These are phyloP conservation scores for Dryas iulia DNA, from an alignment of 1,140 invertebrate species.

Conservation along the genomic window DNA sequence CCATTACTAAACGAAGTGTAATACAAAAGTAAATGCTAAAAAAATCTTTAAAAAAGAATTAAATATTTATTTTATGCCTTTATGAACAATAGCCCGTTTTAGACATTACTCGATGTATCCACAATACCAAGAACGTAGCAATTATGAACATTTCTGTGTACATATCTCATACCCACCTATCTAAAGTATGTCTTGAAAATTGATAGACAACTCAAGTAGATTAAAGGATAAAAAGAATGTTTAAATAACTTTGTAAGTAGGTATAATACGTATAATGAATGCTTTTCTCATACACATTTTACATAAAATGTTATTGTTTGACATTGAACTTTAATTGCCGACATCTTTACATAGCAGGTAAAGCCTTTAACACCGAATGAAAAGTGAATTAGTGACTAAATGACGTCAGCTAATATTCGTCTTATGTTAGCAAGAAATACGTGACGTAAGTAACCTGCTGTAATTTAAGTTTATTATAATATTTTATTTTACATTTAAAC, in stretches of 20 bases:
- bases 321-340: conserved; percentile 26
- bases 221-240: not conserved
- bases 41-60: not conserved
- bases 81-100: not conserved
- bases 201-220: not conserved
- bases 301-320: not conserved
- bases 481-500: conserved; percentile 8
- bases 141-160: not conserved
- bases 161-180: too few species aligned
- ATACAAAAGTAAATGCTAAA: too few species aligned
- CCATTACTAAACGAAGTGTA: too few species aligned
- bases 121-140: not conserved
- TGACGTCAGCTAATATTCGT: conserved; percentile 28
- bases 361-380: conserved; percentile 19
- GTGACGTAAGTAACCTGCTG: conserved; percentile 11
- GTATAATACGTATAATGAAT: not conserved
- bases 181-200: not conserved
- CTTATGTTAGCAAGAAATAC: conserved; percentile 18
- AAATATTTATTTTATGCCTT: not conserved
- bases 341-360: conserved; percentile 10
- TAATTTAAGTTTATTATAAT: conserved; percentile 3
- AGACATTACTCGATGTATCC: not conserved
- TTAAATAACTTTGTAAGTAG: not conserved
- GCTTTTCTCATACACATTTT: not conserved
- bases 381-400: conserved; percentile 12